Conservation (phyloP, 1,140 invertebrate genomes). For the Eumaeus atala region DNA sequence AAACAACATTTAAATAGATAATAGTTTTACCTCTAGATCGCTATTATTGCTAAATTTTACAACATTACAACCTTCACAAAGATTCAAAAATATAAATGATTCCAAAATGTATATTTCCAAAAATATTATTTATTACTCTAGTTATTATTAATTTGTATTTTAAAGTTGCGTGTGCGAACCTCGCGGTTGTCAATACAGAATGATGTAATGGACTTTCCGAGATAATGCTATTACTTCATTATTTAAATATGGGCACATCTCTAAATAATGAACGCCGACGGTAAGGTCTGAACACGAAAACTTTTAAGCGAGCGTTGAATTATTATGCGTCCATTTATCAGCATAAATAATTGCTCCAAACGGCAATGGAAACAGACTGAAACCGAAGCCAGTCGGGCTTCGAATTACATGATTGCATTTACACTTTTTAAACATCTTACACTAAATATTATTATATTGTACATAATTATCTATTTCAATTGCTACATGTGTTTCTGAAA, state of each 20-base stretch:
- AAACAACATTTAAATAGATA: background rate
- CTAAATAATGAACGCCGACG: background rate
- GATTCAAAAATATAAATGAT: background rate
- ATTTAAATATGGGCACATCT: no score
- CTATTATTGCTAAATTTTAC: slow-evolving; percentile 3
- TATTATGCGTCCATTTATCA: slow-evolving; percentile 67
- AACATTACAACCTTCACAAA: background rate
- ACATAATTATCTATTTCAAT: slow-evolving; percentile 8
- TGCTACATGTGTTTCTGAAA: no score
- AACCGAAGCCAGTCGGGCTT: slow-evolving; percentile 30
- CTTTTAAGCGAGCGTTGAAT: slow-evolving; percentile 60
- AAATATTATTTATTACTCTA: slow-evolving; percentile 8
- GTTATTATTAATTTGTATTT: background rate
- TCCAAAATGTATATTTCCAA: slow-evolving; percentile 3
- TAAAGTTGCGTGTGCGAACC: background rate
- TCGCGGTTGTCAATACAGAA: background rate
- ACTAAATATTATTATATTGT: slow-evolving; percentile 2
- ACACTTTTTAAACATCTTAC: slow-evolving; percentile 6
- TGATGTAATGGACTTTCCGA: slow-evolving; percentile 7
- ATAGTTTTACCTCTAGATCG: background rate
- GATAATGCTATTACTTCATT: slow-evolving; percentile 8
- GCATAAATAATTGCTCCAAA: slow-evolving; percentile 58
- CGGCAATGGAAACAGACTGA: slow-evolving; percentile 54
- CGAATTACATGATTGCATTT: background rate
- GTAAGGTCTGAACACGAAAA: slow-evolving; percentile 33